Conservation (phyloP, 2,797 vertebrate genomes). For the Semaprochilodus insignis region DNA sequence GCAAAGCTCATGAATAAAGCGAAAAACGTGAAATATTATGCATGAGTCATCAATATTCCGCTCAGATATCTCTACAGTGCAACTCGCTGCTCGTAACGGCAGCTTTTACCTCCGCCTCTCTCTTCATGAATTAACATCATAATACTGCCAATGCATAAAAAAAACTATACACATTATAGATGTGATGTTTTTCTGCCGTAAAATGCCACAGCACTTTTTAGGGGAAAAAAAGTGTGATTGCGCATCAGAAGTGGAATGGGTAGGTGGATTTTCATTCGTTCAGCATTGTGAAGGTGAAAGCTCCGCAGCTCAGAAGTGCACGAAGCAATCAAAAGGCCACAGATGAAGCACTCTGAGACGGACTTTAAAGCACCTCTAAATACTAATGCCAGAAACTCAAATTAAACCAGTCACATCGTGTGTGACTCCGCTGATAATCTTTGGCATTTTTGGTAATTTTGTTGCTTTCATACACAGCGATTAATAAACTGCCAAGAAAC, state of each 20-base stretch:
- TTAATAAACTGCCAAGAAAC: not conserved
- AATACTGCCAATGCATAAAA: not conserved
- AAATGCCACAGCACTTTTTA: slow-evolving; percentile 9
- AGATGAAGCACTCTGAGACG: not conserved
- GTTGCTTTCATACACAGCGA: not conserved
- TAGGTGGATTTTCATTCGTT: not conserved
- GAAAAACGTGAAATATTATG: not conserved
- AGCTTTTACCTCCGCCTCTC: not conserved
- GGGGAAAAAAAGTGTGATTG: not conserved
- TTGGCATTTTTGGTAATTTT: not conserved
- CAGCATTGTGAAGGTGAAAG: not conserved
- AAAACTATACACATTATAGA: not conserved
- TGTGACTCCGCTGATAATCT: not conserved
- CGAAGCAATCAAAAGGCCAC: not conserved
- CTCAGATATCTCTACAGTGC: not conserved
- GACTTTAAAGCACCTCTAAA: not conserved
- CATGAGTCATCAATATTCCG: not conserved
- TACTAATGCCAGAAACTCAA: not conserved
- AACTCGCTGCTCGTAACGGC: not conserved
- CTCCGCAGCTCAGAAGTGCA: slow-evolving; percentile 3
- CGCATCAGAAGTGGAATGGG: not conserved
- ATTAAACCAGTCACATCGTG: not conserved
- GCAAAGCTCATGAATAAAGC: not conserved
- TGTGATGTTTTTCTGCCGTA: not conserved
- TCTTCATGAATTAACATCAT: slow-evolving; percentile 2